Evolutionary conservation across 2,797 vertebrate species (phyloP).

Genomic region (Hephaestus fuliginosus): DNA sequence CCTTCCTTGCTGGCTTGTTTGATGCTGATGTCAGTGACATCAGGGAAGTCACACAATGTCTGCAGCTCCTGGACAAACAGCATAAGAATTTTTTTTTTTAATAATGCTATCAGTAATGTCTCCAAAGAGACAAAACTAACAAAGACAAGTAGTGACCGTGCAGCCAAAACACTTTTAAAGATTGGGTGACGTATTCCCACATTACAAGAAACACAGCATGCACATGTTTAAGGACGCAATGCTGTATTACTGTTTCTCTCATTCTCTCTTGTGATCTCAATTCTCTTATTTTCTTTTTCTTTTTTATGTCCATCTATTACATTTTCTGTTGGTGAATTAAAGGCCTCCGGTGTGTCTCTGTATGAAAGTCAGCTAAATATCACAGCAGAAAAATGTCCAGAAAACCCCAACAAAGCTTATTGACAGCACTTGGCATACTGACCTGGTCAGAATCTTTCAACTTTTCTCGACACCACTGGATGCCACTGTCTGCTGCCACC

Average conservation of each 20-base stretch:
- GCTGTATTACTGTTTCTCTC: not conserved
- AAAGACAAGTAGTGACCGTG: not conserved
- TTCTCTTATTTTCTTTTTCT: not conserved
- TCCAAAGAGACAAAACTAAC: not conserved
- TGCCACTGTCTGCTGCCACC: slow-evolving; percentile 92
- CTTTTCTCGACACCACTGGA: slow-evolving; percentile 79
- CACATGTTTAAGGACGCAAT: not conserved
- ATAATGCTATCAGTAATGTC: not conserved
- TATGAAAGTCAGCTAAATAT: not conserved
- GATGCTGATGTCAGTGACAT: slow-evolving; percentile 95
- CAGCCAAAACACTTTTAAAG: not conserved
- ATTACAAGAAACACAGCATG: not conserved
- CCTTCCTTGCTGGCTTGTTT: slow-evolving; percentile 94
- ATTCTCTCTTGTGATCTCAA: not conserved
- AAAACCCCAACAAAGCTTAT: not conserved
- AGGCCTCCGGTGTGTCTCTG: not conserved
- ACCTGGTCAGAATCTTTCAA: slow-evolving; percentile 79
- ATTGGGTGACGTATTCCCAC: not conserved
- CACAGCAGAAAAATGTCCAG: not conserved
- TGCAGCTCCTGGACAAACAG: slow-evolving; percentile 88
- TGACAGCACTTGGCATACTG: slow-evolving; percentile 1
- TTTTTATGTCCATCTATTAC: not conserved
- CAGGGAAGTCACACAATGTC: slow-evolving; percentile 95
- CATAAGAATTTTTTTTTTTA: accelerated
- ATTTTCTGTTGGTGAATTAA: not conserved